These are phyloP conservation scores for Semaprochilodus insignis DNA, from an alignment of 2,797 vertebrate genomes.

Conservation along the genomic window DNA sequence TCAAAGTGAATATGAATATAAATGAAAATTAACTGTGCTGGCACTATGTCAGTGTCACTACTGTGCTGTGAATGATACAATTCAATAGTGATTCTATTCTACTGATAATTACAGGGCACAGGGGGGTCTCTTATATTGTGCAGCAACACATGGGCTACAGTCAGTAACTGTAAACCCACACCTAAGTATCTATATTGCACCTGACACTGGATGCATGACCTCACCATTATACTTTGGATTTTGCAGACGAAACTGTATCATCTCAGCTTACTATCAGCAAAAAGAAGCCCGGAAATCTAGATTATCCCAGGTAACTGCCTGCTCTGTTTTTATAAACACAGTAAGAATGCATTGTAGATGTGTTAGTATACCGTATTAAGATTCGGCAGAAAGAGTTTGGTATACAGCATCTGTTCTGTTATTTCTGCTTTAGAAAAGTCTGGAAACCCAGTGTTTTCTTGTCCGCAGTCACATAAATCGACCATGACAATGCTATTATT, in stretches of 20 bases:
- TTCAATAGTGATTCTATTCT: background rate
- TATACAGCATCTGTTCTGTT: background rate
- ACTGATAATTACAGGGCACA: background rate
- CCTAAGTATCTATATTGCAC: background rate
- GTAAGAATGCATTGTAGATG: background rate
- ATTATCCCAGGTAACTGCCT: slow-evolving; percentile 55
- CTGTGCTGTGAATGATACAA: background rate
- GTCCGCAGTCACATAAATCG: too few relatives aligned
- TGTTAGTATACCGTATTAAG: too few relatives aligned
- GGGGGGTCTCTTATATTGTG: background rate
- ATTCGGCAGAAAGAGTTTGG: background rate
- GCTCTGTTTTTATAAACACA: background rate
- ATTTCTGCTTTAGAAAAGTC: background rate
- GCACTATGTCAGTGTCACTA: too few relatives aligned
- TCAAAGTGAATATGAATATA: too few relatives aligned
- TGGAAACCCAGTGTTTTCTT: too few relatives aligned
- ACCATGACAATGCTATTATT: background rate
- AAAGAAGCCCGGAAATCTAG: slow-evolving; percentile 73
- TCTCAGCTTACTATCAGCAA: slow-evolving; percentile 83
- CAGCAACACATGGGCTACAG: background rate
- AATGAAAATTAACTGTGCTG: too few relatives aligned
- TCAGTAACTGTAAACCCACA: background rate
- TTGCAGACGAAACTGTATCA: slow-evolving; percentile 83
- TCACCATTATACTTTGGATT: slow-evolving; percentile 36
- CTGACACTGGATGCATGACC: background rate